Conservation (phyloP, 53 echinoderm and acorn worm genomes). For the Holothuria leucospilota region DNA sequence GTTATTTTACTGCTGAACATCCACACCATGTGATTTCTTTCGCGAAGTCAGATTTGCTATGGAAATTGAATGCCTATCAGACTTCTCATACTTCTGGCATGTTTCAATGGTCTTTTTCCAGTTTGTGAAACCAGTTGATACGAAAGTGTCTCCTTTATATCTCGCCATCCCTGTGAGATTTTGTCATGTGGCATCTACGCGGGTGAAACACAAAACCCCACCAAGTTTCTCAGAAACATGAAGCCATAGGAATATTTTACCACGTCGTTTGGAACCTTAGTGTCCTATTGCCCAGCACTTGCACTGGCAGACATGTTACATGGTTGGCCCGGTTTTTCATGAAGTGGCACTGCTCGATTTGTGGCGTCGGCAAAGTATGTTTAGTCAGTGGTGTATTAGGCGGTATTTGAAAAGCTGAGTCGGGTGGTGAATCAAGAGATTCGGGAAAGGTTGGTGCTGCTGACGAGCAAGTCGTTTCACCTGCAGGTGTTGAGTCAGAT, state of each 20-base stretch:
- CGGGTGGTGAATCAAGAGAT: no score
- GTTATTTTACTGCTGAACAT: neutral
- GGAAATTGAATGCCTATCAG: constrained; percentile 27
- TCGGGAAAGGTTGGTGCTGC: no score
- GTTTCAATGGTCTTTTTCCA: constrained; percentile 49
- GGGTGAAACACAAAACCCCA: neutral
- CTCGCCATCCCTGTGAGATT: constrained; percentile 38
- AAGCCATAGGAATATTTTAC: neutral
- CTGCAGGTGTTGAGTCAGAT: no score
- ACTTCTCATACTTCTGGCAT: constrained; percentile 44
- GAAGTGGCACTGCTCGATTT: no score
- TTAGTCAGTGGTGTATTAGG: no score
- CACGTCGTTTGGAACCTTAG: neutral
- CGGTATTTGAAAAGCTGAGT: no score
- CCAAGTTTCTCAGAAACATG: neutral
- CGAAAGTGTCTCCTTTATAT: constrained; percentile 30
- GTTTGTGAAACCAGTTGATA: constrained; percentile 38
- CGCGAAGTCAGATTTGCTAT: constrained; percentile 16
- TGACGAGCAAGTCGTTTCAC: no score
- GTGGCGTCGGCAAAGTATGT: no score
- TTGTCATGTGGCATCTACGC: neutral
- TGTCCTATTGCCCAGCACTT: neutral
- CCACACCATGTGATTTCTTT: no score
- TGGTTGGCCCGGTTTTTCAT: neutral
- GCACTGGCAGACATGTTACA: neutral